Conservation (phyloP, 2,888 invertebrate species). For the Ochropacha duplaris region DNA sequence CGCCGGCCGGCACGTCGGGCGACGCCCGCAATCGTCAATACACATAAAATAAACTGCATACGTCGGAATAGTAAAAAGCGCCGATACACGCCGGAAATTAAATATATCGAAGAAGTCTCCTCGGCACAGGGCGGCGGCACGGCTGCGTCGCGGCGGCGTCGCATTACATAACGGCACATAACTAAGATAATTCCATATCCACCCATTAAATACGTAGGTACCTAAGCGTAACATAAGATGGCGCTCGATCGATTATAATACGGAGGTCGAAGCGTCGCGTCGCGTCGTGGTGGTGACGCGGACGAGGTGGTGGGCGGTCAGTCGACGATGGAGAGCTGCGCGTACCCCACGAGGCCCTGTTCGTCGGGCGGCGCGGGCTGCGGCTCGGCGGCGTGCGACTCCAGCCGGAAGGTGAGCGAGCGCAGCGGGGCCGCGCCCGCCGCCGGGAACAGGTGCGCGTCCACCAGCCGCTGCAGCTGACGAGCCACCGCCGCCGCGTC, state of each 20-base stretch:
- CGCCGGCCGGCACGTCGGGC: constrained; percentile 13
- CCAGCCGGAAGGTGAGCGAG: constrained; percentile 94
- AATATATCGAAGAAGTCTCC: no score
- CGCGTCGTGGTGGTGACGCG: constrained; percentile 11
- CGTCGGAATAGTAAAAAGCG: background rate
- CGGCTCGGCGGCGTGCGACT: constrained; percentile 46
- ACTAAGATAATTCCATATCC: constrained; percentile 63
- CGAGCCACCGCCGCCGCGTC: constrained; percentile 96
- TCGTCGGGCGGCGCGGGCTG: constrained; percentile 89
- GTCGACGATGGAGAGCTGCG: constrained; percentile 97
- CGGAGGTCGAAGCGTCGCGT: constrained; percentile 2
- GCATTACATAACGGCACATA: constrained; percentile 36
- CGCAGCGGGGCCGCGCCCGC: constrained; percentile 81
- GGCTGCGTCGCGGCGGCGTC: background rate
- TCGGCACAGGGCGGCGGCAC: background rate
- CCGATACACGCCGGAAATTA: background rate
- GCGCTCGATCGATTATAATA: constrained; percentile 25
- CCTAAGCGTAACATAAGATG: constrained; percentile 48
- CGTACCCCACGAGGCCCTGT: constrained; percentile 97
- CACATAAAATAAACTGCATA: background rate
- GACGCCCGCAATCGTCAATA: constrained; percentile 4
- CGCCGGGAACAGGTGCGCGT: constrained; percentile 70
- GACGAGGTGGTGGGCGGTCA: constrained; percentile 60
- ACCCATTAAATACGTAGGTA: constrained; percentile 66
- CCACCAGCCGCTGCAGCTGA: constrained; percentile 95